phyloP scores from a whole-genome alignment of 2,797 vertebrate genomes.

The Phataginus tricuspis region DNA sequence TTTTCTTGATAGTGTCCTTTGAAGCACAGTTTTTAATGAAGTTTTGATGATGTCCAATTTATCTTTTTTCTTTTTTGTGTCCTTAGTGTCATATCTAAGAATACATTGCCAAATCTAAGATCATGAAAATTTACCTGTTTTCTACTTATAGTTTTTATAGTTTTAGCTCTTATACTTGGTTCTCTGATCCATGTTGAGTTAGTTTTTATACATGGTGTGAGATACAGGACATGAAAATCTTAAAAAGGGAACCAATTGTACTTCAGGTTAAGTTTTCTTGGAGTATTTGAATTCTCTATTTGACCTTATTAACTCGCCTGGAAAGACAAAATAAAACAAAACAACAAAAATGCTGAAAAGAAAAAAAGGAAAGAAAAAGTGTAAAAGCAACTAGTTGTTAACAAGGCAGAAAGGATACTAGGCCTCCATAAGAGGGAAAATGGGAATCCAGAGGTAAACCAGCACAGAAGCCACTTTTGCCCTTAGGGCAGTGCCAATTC shows the following conservation, averaged over 20 bases:
- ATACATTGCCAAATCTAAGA: no score
- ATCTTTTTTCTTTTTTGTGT: neutral
- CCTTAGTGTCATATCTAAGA: neutral
- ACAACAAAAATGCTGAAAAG: constrained; percentile 1
- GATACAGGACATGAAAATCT: neutral
- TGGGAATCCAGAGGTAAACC: neutral
- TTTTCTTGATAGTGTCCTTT: neutral
- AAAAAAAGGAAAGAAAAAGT: neutral
- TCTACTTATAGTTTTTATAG: neutral
- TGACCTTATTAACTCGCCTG: neutral
- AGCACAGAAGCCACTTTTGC: neutral
- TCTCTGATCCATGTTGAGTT: neutral
- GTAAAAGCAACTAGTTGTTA: neutral
- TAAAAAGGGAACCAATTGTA: constrained; percentile 10
- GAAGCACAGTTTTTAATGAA: neutral
- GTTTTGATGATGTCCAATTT: neutral
- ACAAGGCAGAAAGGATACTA: neutral
- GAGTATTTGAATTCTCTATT: constrained; percentile 47
- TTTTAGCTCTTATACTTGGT: neutral
- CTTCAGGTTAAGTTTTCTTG: constrained; percentile 20
- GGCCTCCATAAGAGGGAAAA: neutral
- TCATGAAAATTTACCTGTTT: neutral
- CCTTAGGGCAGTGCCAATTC: neutral
- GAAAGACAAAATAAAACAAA: constrained; percentile 40
- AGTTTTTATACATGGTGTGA: neutral